Percentiles rank a stretch among this genome's conserved stretches.
Conservation (phyloP, 2,888 invertebrate genomes). For the Ariolimax columbianus region DNA sequence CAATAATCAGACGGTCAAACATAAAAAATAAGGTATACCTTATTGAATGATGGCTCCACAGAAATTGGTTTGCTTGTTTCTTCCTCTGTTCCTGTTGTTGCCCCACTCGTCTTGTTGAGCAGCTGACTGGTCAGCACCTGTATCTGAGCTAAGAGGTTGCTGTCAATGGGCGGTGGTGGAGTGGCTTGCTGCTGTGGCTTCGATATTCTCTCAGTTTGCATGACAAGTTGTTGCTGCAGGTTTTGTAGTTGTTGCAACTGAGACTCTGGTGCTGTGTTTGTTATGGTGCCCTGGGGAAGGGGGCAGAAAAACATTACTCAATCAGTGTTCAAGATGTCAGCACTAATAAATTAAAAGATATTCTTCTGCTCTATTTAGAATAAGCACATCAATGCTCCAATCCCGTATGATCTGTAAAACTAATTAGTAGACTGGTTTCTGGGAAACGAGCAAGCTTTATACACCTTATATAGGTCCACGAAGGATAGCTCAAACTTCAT, state of each 20-base stretch:
- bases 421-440: no score
- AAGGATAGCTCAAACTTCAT: no score
- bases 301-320: no score
- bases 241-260: constrained; percentile 76
- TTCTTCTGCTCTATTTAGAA: no score
- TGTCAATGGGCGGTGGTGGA: constrained; percentile 73
- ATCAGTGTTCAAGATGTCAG: no score
- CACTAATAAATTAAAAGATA: no score
- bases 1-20: no score
- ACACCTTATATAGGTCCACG: no score
- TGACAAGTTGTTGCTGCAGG: constrained; percentile 75
- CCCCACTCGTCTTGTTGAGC: constrained; percentile 65
- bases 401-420: no score
- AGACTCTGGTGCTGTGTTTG: constrained; percentile 73
- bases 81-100: not conserved
- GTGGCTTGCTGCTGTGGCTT: constrained; percentile 60
- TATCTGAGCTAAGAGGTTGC: constrained; percentile 76
- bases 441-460: no score
- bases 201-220: constrained; percentile 75
- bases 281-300: constrained; percentile 63
- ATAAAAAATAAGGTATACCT: no score
- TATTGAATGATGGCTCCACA: constrained; percentile 63
- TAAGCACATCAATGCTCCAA: no score
- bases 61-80: constrained; percentile 26
- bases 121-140: constrained; percentile 77